Evolutionary conservation across 2,888 invertebrate species (phyloP).

Genomic region (Leptinotarsa haldemani): DNA sequence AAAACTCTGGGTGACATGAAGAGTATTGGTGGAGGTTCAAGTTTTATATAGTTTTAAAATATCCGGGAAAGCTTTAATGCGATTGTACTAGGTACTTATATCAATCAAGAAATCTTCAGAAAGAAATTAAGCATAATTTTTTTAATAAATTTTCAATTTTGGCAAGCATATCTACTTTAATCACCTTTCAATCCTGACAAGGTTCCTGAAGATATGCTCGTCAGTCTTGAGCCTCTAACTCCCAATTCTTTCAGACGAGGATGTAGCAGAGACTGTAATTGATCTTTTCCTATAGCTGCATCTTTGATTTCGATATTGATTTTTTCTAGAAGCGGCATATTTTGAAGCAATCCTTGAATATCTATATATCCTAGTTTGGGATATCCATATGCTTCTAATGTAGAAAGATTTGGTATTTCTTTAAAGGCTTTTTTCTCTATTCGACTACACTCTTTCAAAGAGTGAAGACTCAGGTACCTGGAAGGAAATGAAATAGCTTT

Average conservation of each 20-base stretch:
- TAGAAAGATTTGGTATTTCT: slow-evolving; percentile 76
- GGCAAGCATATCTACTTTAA: background rate
- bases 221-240: slow-evolving; percentile 79
- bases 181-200: slow-evolving; percentile 80
- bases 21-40: too few species aligned
- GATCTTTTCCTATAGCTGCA: slow-evolving; percentile 82
- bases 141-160: too few species aligned
- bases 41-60: too few species aligned
- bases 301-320: slow-evolving; percentile 91
- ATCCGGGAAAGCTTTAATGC: too few species aligned
- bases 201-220: slow-evolving; percentile 84
- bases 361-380: slow-evolving; percentile 87
- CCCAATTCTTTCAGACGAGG: slow-evolving; percentile 81
- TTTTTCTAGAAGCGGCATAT: slow-evolving; percentile 78
- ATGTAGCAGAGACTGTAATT: slow-evolving; percentile 82
- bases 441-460: slow-evolving; percentile 77
- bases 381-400: slow-evolving; percentile 78
- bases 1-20: too few species aligned
- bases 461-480: slow-evolving; percentile 73
- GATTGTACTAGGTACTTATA: too few species aligned
- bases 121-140: background rate
- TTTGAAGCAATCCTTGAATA: slow-evolving; percentile 84
- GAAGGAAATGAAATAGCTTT: slow-evolving; percentile 62
- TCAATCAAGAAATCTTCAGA: too few species aligned
- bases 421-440: slow-evolving; percentile 87